A percentile compares a stretch with the other conserved stretches of the same genome.
These are phyloP conservation scores for Platyrinchus mystaceus DNA, from an alignment of 2,797 vertebrate species.

Conservation along the genomic window DNA sequence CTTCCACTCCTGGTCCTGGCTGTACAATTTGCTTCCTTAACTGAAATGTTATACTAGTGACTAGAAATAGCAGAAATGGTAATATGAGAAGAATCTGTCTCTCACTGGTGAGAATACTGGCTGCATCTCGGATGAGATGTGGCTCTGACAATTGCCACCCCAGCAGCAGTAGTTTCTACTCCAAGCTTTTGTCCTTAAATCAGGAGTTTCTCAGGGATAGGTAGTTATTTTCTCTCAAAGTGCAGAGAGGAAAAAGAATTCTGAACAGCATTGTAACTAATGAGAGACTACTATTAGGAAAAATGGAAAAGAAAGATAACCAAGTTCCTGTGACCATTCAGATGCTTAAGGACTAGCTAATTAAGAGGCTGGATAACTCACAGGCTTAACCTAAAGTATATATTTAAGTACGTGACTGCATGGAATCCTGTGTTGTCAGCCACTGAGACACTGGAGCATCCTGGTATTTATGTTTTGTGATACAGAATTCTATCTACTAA, in stretches of 20 bases:
- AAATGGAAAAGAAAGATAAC: neutral
- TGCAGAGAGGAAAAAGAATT: neutral
- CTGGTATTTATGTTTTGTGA: neutral
- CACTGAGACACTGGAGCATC: neutral
- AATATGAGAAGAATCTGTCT: neutral
- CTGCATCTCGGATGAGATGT: neutral
- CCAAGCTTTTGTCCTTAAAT: neutral
- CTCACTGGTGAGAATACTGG: rapidly evolving
- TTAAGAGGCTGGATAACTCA: neutral
- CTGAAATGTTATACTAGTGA: neutral
- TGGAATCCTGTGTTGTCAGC: neutral
- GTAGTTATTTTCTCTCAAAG: neutral
- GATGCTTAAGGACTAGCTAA: neutral
- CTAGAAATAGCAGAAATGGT: neutral
- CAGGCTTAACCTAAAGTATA: neutral
- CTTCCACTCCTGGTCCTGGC: neutral
- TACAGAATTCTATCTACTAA: neutral
- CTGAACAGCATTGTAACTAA: neutral
- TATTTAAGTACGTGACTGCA: neutral
- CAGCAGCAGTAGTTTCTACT: neutral
- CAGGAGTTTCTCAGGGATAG: neutral
- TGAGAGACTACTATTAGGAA: neutral
- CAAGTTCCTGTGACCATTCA: neutral
- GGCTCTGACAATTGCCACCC: neutral
- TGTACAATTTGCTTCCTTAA: neutral